Percentiles rank a stretch among this genome's conserved stretches.
Conservation (phyloP, 92 coral and sea anemone species). For the Heteractis magnifica region DNA sequence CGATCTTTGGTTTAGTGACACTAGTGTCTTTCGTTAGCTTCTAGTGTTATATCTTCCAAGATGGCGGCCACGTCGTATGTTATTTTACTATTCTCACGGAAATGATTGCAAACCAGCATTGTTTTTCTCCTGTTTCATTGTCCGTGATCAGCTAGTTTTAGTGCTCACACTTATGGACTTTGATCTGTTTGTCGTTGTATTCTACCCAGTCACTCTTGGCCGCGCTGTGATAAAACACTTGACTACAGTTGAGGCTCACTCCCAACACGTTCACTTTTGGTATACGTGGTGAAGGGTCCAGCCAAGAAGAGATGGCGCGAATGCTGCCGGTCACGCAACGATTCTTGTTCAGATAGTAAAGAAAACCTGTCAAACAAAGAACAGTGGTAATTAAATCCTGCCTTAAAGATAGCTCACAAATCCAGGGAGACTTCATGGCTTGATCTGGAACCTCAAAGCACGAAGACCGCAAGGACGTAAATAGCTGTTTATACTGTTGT, state of each 20-base stretch:
- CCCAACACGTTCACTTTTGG: slow-evolving; percentile 66
- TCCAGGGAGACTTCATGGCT: too few relatives aligned
- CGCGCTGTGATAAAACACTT: slow-evolving; percentile 54
- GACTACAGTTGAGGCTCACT: slow-evolving; percentile 35
- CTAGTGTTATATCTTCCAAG: too few relatives aligned
- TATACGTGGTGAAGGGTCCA: slow-evolving; percentile 69
- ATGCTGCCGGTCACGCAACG: slow-evolving; percentile 86
- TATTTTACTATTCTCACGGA: too few relatives aligned
- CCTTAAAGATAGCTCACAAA: too few relatives aligned
- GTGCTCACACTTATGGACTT: slow-evolving; percentile 3
- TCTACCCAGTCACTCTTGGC: slow-evolving; percentile 31
- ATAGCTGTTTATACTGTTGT: too few relatives aligned
- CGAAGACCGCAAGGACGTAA: too few relatives aligned
- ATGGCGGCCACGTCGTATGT: too few relatives aligned
- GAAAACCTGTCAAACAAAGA: slow-evolving; percentile 20
- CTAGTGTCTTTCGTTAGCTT: too few relatives aligned
- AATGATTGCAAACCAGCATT: neutral
- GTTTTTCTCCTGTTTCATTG: neutral
- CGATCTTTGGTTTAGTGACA: too few relatives aligned
- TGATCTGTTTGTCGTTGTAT: neutral
- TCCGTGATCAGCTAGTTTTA: neutral
- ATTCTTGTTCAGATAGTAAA: slow-evolving; percentile 67
- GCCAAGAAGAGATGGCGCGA: slow-evolving; percentile 66
- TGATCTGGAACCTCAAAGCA: too few relatives aligned
- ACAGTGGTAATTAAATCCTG: too few relatives aligned